Percentiles rank a stretch among this genome's conserved stretches.
phyloP scores from a whole-genome alignment of 1,140 invertebrate genomes.

The Hetaerina americana region DNA sequence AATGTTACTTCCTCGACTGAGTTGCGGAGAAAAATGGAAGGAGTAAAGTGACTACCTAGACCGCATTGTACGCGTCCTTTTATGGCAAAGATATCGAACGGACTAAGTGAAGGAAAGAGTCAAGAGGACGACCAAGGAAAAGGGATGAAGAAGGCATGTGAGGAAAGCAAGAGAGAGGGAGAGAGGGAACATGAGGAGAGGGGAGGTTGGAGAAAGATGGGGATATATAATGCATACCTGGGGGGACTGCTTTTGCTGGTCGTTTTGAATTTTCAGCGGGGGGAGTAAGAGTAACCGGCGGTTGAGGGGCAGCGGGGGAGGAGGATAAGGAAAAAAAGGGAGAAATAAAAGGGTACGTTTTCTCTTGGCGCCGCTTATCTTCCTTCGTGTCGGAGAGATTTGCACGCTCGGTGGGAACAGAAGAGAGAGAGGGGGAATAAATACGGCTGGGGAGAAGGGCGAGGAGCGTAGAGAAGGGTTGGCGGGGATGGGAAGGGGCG shows the following conservation, averaged over 20 bases:
- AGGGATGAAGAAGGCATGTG: background rate
- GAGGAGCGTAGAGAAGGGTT: background rate
- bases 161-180: background rate
- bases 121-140: background rate
- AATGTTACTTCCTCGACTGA: too few relatives aligned
- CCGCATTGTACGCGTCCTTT: too few relatives aligned
- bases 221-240: background rate
- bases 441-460: background rate
- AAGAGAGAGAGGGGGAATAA: too few relatives aligned
- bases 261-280: background rate
- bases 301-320: background rate
- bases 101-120: background rate
- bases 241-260: background rate
- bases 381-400: background rate
- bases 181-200: background rate
- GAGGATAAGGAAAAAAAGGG: too few relatives aligned
- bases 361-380: background rate
- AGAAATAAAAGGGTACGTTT: too few relatives aligned
- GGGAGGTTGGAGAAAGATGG: background rate
- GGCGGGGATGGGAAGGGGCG: background rate
- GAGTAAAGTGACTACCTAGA: too few relatives aligned
- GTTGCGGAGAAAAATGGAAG: too few relatives aligned
- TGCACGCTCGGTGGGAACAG: background rate
- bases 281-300: background rate
- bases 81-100: background rate